Evolutionary conservation across 1,140 invertebrate genomes (phyloP), one percentile per base, ranked within the genome.

Genomic region (Lethrus apterus): DNA sequence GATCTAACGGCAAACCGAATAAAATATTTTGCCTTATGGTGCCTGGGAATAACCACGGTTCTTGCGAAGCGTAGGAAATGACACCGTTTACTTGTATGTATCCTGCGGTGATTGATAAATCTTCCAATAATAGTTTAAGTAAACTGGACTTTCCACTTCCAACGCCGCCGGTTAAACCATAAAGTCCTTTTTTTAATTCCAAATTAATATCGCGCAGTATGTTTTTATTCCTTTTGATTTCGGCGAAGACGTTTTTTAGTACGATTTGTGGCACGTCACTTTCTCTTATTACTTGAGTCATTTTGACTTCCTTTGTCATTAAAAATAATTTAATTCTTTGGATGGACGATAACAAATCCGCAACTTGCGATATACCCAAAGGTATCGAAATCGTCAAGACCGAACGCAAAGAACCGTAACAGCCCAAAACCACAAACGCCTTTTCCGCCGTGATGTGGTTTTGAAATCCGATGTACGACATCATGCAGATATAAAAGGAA

Each of bases 161-260:
- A 4, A 91, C 84, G 40, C 83, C 76, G 3, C 88, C 89, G 46
- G 90, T 79, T 1, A 93, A 70, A 3, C 82, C 82, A 29, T 84
- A 69, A 14, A 90, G 66, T 33, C 79, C 80, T 9, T 76, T 66
- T 49, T 71, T 71, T 3, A 84, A 72, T 1, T 69, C 68, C 8
- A 87, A 66, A 14, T 70, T 78, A 1, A 89, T 62, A 44, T 85
- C 74, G 1, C 68, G 73, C 5, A 86, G 65, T 2, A 79, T 74
- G 57, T 74, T 68, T 50, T 50, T 45, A 24, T 14, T 9, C 24
- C 41, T 41, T 7, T 23, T 15, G 14, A 42, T 33, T 18, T 5
- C 3, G n/a, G 33, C 44, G 7, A 13, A 18, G 3, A 35, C 49
- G 14, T 42, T 41, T 26, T 43, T 33, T 2, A 40, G 15, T 11